Evolutionary conservation across 2,797 vertebrate genomes (phyloP).

Genomic region (Microctenopoma stevenorrisi): DNA sequence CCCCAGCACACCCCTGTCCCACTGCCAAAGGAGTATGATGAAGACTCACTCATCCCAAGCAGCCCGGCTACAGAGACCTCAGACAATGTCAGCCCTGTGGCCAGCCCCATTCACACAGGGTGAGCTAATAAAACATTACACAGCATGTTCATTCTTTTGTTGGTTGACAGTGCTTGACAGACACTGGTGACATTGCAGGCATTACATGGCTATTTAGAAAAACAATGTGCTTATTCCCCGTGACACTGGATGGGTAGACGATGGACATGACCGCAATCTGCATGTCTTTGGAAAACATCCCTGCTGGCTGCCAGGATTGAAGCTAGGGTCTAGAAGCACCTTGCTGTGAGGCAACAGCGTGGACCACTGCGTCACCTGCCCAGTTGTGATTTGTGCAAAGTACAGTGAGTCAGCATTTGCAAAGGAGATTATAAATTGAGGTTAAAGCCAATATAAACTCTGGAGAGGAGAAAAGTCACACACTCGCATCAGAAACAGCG

Average conservation of each 20-base stretch:
- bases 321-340: too few relatives aligned
- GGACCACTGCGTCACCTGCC: background rate
- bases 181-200: background rate
- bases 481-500: constrained; percentile 20
- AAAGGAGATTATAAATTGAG: constrained; percentile 14
- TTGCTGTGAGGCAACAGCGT: too few relatives aligned
- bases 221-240: too few relatives aligned
- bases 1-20: constrained; percentile 84
- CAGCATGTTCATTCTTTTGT: background rate
- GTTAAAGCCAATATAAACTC: background rate
- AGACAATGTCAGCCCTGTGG: constrained; percentile 97
- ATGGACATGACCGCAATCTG: too few relatives aligned
- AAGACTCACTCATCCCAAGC: constrained; percentile 97
- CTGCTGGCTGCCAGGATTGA: too few relatives aligned
- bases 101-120: constrained; percentile 98
- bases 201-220: constrained; percentile 3
- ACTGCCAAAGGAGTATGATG: constrained; percentile 93
- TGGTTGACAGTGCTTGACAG: background rate
- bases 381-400: constrained; percentile 29
- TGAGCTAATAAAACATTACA: constrained; percentile 75
- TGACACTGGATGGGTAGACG: too few relatives aligned
- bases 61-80: constrained; percentile 98
- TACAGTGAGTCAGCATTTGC: constrained; percentile 39
- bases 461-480: constrained; percentile 12
- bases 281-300: too few relatives aligned